Conservation (phyloP, 1,140 invertebrate species). For the Anastatus disparis region DNA sequence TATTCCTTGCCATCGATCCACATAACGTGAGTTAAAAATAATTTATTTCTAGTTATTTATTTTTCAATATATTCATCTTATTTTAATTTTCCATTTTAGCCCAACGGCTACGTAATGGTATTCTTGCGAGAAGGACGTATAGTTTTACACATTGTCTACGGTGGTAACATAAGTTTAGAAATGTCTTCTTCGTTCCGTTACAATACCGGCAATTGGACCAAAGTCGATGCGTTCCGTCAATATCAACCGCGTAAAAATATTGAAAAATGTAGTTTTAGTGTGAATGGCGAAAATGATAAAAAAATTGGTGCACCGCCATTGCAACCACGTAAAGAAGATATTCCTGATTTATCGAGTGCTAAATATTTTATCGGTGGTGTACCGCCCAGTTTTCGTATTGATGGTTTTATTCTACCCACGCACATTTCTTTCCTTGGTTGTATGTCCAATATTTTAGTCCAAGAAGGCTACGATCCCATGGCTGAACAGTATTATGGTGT, state of each 20-base stretch:
- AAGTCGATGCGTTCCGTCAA: constrained; percentile 74
- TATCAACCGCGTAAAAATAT: constrained; percentile 64
- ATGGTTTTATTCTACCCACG: constrained; percentile 58
- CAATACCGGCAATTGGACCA: constrained; percentile 84
- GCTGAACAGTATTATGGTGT: constrained; percentile 78
- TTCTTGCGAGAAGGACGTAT: constrained; percentile 80
- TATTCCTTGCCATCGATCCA: constrained; percentile 84
- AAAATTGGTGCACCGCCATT: constrained; percentile 73
- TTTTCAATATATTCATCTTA: not conserved
- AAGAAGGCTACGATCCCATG: constrained; percentile 74
- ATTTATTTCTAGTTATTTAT: too few relatives aligned
- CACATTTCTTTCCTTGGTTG: constrained; percentile 79
- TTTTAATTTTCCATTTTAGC: constrained; percentile 35
- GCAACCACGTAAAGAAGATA: constrained; percentile 68
- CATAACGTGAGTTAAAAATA: constrained; percentile 66
- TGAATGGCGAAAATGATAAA: constrained; percentile 79
- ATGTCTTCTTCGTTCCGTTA: constrained; percentile 78
- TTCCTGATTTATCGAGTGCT: constrained; percentile 73
- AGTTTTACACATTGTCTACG: constrained; percentile 80
- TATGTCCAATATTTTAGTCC: constrained; percentile 81
- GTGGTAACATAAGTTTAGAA: constrained; percentile 71
- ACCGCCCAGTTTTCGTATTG: constrained; percentile 73
- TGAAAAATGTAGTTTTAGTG: constrained; percentile 65
- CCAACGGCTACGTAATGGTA: constrained; percentile 84
- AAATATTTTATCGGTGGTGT: constrained; percentile 84